phyloP scores from a whole-genome alignment of 2,888 invertebrate genomes.

The Beris chalybata region DNA sequence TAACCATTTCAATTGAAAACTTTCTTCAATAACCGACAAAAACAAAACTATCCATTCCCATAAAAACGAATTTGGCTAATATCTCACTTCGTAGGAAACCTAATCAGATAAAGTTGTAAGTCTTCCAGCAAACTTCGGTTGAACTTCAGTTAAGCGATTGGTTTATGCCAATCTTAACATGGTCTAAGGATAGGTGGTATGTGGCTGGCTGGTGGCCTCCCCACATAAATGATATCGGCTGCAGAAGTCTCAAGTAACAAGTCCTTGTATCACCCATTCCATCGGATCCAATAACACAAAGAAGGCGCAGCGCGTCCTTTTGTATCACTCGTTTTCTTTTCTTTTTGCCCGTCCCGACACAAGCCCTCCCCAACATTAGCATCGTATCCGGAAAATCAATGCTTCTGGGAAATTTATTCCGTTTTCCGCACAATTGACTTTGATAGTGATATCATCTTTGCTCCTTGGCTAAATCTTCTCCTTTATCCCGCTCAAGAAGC shows the following conservation, averaged over 20 bases:
- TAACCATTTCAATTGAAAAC: too few species aligned
- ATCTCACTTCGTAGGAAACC: slow-evolving; percentile 9
- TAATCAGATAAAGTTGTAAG: slow-evolving; percentile 20
- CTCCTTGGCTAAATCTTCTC: slow-evolving; percentile 38
- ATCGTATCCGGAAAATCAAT: slow-evolving; percentile 38
- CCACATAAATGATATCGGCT: background rate
- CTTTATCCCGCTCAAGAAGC: slow-evolving; percentile 21
- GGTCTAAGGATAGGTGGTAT: background rate
- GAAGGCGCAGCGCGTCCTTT: background rate
- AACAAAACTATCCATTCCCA: too few species aligned
- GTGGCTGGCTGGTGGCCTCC: slow-evolving; percentile 1
- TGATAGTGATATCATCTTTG: slow-evolving; percentile 45
- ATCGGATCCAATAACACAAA: slow-evolving; percentile 2
- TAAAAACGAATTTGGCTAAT: too few species aligned
- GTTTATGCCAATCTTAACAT: slow-evolving; percentile 8
- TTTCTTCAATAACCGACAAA: too few species aligned
- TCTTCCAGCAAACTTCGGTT: slow-evolving; percentile 15
- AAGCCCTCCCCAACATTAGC: slow-evolving; percentile 32
- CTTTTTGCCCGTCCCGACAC: background rate
- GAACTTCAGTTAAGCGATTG: slow-evolving; percentile 11
- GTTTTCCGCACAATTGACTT: slow-evolving; percentile 46
- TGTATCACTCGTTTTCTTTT: slow-evolving; percentile 1
- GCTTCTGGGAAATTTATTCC: slow-evolving; percentile 43
- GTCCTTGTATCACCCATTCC: slow-evolving; percentile 4
- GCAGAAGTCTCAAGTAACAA: slow-evolving; percentile 1